These are phyloP conservation scores for Brienomyrus longianalis DNA, from an alignment of 2,113 vertebrate species.

Conservation along the genomic window DNA sequence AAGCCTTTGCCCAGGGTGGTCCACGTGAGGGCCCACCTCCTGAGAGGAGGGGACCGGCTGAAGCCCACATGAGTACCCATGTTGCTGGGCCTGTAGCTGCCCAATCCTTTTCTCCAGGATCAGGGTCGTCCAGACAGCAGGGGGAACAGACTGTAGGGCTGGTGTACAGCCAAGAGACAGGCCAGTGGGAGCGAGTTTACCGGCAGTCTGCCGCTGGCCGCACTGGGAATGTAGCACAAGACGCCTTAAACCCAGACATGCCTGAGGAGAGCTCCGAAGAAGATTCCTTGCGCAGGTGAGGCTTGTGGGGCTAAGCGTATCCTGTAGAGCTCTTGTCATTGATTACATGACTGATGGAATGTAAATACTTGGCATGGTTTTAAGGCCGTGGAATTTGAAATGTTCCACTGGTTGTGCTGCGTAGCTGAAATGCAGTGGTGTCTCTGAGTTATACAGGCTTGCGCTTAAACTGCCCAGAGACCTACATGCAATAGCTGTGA, in stretches of 20 bases:
- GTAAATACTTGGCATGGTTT: background rate
- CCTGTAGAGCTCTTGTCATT: background rate
- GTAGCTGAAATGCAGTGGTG: background rate
- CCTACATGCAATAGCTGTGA: background rate
- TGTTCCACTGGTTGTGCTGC: background rate
- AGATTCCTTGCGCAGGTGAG: slow-evolving; percentile 91
- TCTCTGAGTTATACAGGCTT: background rate
- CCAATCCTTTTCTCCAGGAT: slow-evolving; percentile 40
- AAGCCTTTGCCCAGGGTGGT: slow-evolving; percentile 62
- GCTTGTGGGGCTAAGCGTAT: background rate
- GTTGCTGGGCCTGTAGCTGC: slow-evolving; percentile 52
- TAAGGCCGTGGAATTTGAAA: background rate
- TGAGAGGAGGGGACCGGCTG: slow-evolving; percentile 62
- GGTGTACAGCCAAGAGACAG: slow-evolving; percentile 94
- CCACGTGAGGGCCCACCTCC: slow-evolving; percentile 62
- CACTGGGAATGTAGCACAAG: slow-evolving; percentile 77
- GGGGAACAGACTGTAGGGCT: slow-evolving; percentile 86
- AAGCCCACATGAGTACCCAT: slow-evolving; percentile 60
- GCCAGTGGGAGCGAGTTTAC: slow-evolving; percentile 90
- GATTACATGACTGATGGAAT: background rate
- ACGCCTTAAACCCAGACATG: slow-evolving; percentile 98
- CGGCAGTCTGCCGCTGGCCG: slow-evolving; percentile 75
- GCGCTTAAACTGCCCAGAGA: background rate
- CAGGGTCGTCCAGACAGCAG: slow-evolving; percentile 60
- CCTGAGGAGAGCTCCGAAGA: slow-evolving; percentile 92